Percentiles rank a stretch among this genome's conserved stretches.
Evolutionary conservation across 2,888 invertebrate species (phyloP).

Genomic region (Nemurella pictetii): DNA sequence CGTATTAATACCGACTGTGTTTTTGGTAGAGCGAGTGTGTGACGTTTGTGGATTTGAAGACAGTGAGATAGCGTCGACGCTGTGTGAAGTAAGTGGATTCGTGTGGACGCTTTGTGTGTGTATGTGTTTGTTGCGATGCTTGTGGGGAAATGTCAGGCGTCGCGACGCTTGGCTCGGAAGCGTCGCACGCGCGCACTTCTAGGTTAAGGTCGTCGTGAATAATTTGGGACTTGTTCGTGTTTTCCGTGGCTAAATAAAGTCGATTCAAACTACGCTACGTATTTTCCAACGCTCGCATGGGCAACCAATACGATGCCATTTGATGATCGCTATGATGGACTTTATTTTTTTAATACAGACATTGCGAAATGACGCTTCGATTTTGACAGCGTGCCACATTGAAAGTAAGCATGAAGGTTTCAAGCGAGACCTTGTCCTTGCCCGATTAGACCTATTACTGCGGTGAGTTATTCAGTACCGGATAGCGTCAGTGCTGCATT

Average conservation of each 20-base stretch:
- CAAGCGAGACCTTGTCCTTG: not conserved
- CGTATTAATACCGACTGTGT: too few species aligned
- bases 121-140: not conserved
- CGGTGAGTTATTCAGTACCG: not conserved
- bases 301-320: too few species aligned
- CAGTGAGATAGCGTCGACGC: not conserved
- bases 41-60: slow-evolving; percentile 13
- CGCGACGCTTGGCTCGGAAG: not conserved
- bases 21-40: too few species aligned
- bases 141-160: not conserved
- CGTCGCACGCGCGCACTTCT: not conserved
- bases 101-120: not conserved
- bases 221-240: not conserved
- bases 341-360: too few species aligned
- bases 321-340: too few species aligned
- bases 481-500: too few species aligned
- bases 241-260: too few species aligned
- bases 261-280: too few species aligned
- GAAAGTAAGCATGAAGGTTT: not conserved
- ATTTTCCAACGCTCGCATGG: too few species aligned
- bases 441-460: not conserved
- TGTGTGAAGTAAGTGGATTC: not conserved
- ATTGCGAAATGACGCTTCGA: not conserved
- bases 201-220: not conserved
- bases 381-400: not conserved